These are phyloP conservation scores for Drosophila parabipectinata DNA, from an alignment of 1,140 invertebrate species.

Conservation along the genomic window DNA sequence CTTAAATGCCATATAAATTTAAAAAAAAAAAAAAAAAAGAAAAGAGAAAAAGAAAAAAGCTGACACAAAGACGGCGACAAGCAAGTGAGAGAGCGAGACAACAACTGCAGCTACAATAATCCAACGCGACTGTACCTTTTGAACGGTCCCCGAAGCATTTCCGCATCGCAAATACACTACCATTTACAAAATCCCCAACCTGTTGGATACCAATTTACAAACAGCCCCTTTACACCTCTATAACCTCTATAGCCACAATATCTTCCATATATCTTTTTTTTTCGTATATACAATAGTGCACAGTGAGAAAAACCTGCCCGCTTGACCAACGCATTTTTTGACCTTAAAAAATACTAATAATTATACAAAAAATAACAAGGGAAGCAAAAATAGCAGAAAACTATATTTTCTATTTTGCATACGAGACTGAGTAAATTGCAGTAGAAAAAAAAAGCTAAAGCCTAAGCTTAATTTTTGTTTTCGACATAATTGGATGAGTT, in stretches of 20 bases:
- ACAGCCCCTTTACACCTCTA: slow-evolving; percentile 16
- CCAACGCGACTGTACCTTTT: slow-evolving; percentile 60
- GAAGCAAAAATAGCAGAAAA: slow-evolving; percentile 63
- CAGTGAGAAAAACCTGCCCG: slow-evolving; percentile 39
- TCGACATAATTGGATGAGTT: slow-evolving; percentile 58
- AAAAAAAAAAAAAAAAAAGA: slow-evolving; percentile 29
- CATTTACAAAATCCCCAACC: slow-evolving; percentile 61
- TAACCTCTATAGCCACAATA: slow-evolving; percentile 5
- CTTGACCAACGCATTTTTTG: slow-evolving; percentile 48
- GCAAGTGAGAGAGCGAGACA: slow-evolving; percentile 36
- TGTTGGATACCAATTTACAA: slow-evolving; percentile 78
- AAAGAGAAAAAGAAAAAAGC: slow-evolving; percentile 28
- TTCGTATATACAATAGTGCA: slow-evolving; percentile 14
- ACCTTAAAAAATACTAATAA: slow-evolving; percentile 34
- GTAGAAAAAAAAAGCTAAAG: slow-evolving; percentile 40
- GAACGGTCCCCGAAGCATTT: slow-evolving; percentile 49
- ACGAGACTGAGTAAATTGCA: slow-evolving; percentile 67
- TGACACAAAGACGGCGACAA: slow-evolving; percentile 40
- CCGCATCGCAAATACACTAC: slow-evolving; percentile 68
- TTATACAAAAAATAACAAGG: slow-evolving; percentile 40
- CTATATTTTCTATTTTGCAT: slow-evolving; percentile 72
- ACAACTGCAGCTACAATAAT: slow-evolving; percentile 51
- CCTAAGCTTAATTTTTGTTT: slow-evolving; percentile 33
- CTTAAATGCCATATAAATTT: slow-evolving; percentile 68
- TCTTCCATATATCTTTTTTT: slow-evolving; percentile 24